These are phyloP conservation scores for Pampusana beccarii DNA, from an alignment of 2,113 vertebrate species.

Conservation along the genomic window DNA sequence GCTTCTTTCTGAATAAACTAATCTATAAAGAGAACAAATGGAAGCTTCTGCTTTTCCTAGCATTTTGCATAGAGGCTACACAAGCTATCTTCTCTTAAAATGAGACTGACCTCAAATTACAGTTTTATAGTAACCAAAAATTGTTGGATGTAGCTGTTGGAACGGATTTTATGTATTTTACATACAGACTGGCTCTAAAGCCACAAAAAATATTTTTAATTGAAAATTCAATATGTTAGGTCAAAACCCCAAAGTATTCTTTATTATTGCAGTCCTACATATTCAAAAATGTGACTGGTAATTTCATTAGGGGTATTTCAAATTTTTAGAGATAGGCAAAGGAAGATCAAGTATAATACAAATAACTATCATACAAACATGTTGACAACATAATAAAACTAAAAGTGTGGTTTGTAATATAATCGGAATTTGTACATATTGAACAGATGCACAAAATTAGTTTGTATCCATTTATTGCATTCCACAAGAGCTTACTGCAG, in stretches of 20 bases:
- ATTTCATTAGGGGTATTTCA: not conserved
- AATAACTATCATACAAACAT: not conserved
- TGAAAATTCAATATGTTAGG: not conserved
- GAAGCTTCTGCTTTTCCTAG: not conserved
- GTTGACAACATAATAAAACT: not conserved
- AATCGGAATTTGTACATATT: not conserved
- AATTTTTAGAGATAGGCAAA: not conserved
- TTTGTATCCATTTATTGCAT: not conserved
- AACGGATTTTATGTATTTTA: not conserved
- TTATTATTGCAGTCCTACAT: not conserved
- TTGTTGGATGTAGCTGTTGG: not conserved
- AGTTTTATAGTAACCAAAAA: not conserved
- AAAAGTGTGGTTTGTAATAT: not conserved
- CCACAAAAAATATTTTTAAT: not conserved
- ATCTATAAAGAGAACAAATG: conserved; percentile 25
- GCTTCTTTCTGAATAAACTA: conserved; percentile 58
- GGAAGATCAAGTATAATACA: not conserved
- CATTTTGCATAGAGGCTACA: not conserved
- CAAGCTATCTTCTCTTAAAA: conserved; percentile 6
- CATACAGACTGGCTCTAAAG: not conserved
- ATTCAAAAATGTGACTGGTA: not conserved
- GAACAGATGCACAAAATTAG: not conserved
- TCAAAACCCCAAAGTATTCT: not conserved
- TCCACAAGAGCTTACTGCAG: not conserved
- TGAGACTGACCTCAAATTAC: conserved; percentile 20